Base-by-base conservation (phyloP, 1,140 invertebrate genomes). In the Latrodectus geometricus region DNA sequence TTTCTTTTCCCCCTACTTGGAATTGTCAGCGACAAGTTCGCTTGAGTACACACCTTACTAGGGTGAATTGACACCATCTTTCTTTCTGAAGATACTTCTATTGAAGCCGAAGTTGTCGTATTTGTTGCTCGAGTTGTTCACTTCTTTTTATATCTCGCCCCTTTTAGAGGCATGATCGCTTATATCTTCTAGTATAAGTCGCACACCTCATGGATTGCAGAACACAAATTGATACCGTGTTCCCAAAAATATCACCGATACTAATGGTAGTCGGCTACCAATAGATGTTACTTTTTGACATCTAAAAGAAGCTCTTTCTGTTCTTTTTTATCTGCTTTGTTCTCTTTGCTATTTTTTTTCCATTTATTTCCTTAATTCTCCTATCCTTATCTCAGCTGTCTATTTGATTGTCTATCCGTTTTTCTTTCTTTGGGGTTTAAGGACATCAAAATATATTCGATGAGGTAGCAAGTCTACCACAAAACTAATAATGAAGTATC, bases 21-120 rank as follows among this genome's bases (percentile, higher is more conserved):
- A 84, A 84, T 84, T 84, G 81, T 84, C 81, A 84, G 69, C 68
- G 61, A 84, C 81, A 84, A 84, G 81, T 66, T 68, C 81, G 81
- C 72, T 84, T 76, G 81, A 84, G 81, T 76, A 84, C 72, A 84
- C 81, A 84, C 81, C 72, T 75, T 74, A 23, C 73, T 79, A 61
- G 80, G 70, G 75, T 84, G 35, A 84, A 84, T 84, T 84, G 81
- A 75, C 81, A 84, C 73, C 81, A 75, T 75, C 72, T 61, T 84
- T 84, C 81, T 76, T 84, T 76, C 52, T 66, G 72, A 23, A 66
- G 81, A 84, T 75, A 72, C 73, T 68, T 52, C 81, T 75, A 75
- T 84, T 75, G 56, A 66, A 68, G 61, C 48, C 65, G 56, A 50
- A 56, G 54, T 61, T 61, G 35, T 72, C 35, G 35, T 35, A 35